Evolutionary conservation across 2,113 vertebrate species (phyloP).

Genomic region (Phaethornis superciliosus): DNA sequence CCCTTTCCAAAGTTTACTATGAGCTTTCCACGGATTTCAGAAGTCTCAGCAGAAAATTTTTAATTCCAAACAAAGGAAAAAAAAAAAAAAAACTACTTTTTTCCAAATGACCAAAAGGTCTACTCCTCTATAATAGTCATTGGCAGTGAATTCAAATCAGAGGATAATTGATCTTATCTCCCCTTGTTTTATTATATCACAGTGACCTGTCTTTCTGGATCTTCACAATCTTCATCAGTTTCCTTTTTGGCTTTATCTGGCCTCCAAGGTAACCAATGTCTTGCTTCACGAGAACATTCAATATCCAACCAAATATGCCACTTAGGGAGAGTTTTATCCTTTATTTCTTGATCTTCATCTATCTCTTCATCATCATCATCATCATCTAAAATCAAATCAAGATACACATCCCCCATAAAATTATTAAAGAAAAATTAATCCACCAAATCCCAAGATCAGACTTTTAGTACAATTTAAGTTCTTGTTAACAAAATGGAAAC

Average conservation of each 20-base stretch:
- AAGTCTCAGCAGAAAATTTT: neutral
- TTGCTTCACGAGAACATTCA: slow-evolving; percentile 86
- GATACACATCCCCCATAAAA: neutral
- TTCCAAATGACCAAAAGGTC: neutral
- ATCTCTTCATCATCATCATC: slow-evolving; percentile 84
- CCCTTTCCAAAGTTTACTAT: neutral
- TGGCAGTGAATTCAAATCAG: neutral
- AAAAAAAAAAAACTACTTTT: neutral
- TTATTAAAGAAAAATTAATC: neutral
- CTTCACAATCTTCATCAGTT: slow-evolving; percentile 93
- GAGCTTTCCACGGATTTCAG: neutral
- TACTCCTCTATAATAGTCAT: neutral
- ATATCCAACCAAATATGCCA: slow-evolving; percentile 87
- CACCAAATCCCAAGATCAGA: neutral
- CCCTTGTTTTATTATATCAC: neutral
- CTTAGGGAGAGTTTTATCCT: slow-evolving; percentile 84
- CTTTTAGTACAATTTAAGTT: neutral
- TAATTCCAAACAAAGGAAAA: neutral
- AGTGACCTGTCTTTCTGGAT: slow-evolving; percentile 94
- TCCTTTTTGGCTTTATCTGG: slow-evolving; percentile 90
- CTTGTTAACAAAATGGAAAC: neutral
- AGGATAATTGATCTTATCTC: neutral
- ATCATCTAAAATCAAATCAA: slow-evolving; percentile 70
- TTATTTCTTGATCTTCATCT: slow-evolving; percentile 87
- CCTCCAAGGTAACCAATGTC: slow-evolving; percentile 93